Percentiles rank a stretch among this genome's conserved stretches.
phyloP scores from a whole-genome alignment of 2,797 vertebrate genomes.

The Periophthalmus magnuspinnatus region DNA sequence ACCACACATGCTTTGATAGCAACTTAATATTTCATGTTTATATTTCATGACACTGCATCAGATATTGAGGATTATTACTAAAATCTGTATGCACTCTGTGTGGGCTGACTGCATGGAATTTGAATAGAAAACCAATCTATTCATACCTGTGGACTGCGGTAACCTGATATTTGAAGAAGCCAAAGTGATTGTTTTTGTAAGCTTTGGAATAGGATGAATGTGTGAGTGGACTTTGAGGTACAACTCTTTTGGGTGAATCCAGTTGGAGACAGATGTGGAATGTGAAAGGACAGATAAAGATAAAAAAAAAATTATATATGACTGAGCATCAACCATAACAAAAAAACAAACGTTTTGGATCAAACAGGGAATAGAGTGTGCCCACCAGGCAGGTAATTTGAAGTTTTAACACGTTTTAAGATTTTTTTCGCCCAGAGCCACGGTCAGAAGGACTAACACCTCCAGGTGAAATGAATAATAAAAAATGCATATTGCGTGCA shows the following conservation, averaged over 20 bases:
- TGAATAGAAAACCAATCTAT: background rate
- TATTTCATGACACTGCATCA: background rate
- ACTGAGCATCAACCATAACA: conserved; percentile 11
- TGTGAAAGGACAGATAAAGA: conserved; percentile 13
- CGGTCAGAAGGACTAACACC: too few species aligned
- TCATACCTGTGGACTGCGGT: background rate
- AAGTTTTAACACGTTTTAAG: too few species aligned
- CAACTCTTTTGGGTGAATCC: conserved; percentile 18
- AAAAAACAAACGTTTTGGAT: conserved; percentile 2
- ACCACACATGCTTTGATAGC: background rate
- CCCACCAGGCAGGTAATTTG: background rate
- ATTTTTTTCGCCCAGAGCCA: too few species aligned
- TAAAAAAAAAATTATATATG: background rate
- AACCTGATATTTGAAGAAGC: background rate
- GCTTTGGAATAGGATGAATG: background rate
- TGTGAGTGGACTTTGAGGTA: conserved; percentile 6
- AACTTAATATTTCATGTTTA: background rate
- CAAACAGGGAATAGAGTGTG: background rate
- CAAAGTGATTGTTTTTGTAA: background rate
- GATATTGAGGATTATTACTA: background rate
- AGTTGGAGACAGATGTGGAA: conserved; percentile 40
- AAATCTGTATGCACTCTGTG: background rate
- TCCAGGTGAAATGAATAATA: too few species aligned
- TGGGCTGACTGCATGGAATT: background rate
- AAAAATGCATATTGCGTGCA: background rate